These are phyloP conservation scores for Pinna nobilis DNA, from an alignment of 1,140 invertebrate genomes.

Conservation along the genomic window DNA sequence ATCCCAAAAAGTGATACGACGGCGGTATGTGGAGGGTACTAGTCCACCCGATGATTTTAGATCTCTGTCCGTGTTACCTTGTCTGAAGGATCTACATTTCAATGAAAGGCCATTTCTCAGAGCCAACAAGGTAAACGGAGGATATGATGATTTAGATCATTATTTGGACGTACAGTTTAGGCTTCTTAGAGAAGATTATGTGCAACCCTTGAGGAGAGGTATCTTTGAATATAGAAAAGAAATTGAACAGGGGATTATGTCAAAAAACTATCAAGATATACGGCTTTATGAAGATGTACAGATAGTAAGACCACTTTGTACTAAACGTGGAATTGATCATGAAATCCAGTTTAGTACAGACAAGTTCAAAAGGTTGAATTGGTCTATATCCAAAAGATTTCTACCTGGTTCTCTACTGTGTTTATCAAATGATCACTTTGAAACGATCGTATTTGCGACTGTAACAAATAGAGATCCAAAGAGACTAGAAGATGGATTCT, in stretches of 20 bases:
- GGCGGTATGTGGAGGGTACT: constrained; percentile 12
- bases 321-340: constrained; percentile 52
- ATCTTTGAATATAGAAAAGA: constrained; percentile 58
- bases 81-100: constrained; percentile 58
- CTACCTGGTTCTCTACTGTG: constrained; percentile 85
- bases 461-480: constrained; percentile 78
- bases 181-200: constrained; percentile 83
- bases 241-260: constrained; percentile 8
- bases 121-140: constrained; percentile 79
- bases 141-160: constrained; percentile 80
- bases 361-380: constrained; percentile 57
- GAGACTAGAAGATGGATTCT: constrained; percentile 52
- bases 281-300: constrained; percentile 58
- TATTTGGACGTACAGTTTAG: constrained; percentile 88
- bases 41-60: constrained; percentile 68
- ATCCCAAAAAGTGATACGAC: neutral
- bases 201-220: constrained; percentile 73
- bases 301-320: constrained; percentile 60
- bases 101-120: constrained; percentile 75
- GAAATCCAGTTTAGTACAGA: constrained; percentile 64
- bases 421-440: constrained; percentile 82
- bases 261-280: constrained; percentile 42
- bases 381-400: constrained; percentile 78
- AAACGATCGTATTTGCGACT: constrained; percentile 81
- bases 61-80: constrained; percentile 65